Conservation (phyloP, 2,113 vertebrate species). For the Aptenodytes patagonicus region DNA sequence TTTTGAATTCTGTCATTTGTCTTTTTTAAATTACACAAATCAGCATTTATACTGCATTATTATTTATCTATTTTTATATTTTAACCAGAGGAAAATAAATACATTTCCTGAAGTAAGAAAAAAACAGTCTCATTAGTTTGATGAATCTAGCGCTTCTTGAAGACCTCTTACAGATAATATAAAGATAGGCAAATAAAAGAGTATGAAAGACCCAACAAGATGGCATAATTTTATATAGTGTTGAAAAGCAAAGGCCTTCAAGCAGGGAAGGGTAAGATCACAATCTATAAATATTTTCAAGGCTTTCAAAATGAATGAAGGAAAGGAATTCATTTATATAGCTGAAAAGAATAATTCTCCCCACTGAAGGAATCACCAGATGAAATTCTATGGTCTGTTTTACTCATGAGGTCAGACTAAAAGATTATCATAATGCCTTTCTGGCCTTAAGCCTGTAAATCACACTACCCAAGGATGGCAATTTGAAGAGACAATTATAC, state of each 20-base stretch:
- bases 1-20: not conserved
- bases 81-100: not conserved
- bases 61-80: conserved; percentile 6
- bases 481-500: not conserved
- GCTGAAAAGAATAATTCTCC: not conserved
- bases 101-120: not conserved
- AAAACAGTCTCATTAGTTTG: not conserved
- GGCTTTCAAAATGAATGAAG: not conserved
- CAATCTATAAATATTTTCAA: not conserved
- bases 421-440: not conserved
- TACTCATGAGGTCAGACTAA: not conserved
- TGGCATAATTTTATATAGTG: not conserved
- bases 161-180: not conserved
- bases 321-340: not conserved
- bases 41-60: not conserved
- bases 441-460: not conserved
- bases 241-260: not conserved
- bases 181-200: not conserved
- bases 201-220: not conserved
- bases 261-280: not conserved
- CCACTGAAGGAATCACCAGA: not conserved
- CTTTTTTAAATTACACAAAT: not conserved
- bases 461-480: not conserved
- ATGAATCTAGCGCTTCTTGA: not conserved
- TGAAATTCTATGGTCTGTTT: not conserved